Conservation (phyloP, 2,888 invertebrate species). For the Drosophila neonasuta region DNA sequence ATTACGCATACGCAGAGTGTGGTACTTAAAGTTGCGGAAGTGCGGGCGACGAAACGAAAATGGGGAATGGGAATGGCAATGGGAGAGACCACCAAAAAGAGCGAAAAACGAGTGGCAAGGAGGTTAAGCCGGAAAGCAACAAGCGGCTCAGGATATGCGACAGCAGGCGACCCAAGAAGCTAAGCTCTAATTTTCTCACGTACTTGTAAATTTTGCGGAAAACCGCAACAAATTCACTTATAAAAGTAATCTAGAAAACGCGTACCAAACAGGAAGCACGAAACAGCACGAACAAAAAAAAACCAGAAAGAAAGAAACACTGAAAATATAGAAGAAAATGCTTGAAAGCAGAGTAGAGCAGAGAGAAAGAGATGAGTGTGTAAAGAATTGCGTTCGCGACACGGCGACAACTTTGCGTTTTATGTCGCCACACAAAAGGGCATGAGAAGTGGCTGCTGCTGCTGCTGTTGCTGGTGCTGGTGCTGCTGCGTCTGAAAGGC, state of each 20-base stretch:
- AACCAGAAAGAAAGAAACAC: conserved; percentile 17
- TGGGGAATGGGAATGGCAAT: not conserved
- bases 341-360: conserved; percentile 32
- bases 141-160: conserved; percentile 53
- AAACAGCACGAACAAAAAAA: conserved; percentile 39
- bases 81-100: not conserved
- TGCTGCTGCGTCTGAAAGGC: conserved; percentile 3
- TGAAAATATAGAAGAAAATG: conserved; percentile 22
- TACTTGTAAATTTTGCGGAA: conserved; percentile 77
- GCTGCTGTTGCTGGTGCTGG: not conserved
- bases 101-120: not conserved
- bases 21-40: conserved; percentile 36
- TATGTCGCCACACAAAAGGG: conserved; percentile 45
- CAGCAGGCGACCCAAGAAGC: conserved; percentile 44
- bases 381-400: conserved; percentile 72
- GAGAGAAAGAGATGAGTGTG: conserved; percentile 33
- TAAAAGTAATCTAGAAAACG: conserved; percentile 76
- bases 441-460: conserved; percentile 25
- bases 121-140: conserved; percentile 52
- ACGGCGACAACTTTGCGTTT: conserved; percentile 72
- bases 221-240: conserved; percentile 77
- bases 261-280: conserved; percentile 72
- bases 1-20: conserved; percentile 59
- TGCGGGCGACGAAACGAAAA: conserved; percentile 14
- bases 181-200: conserved; percentile 77